Conservation (phyloP, 2,888 invertebrate species). For the Heteromyza rotundicornis region DNA sequence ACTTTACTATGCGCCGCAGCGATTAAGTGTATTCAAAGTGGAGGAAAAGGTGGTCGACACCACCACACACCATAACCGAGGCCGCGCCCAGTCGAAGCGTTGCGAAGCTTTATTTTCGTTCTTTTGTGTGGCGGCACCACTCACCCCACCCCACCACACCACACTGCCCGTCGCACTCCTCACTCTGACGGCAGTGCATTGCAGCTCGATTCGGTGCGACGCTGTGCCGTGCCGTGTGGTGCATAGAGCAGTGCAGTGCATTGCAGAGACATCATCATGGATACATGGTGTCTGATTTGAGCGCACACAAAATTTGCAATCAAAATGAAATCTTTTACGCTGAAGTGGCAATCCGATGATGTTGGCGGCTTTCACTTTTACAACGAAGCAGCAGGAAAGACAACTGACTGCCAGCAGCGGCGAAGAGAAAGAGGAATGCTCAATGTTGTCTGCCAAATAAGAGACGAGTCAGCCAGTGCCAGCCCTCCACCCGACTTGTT, state of each 20-base stretch:
- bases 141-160: not conserved
- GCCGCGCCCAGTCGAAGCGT: constrained; percentile 18
- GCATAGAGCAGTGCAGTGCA: constrained; percentile 5
- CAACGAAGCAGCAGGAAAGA: not conserved
- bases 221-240: not conserved
- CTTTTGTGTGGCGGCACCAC: constrained; percentile 22
- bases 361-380: constrained; percentile 19
- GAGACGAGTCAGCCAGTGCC: no score
- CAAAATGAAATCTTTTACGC: constrained; percentile 10
- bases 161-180: no score
- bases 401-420: not conserved
- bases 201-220: no score
- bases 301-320: constrained; percentile 10
- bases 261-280: not conserved
- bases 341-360: constrained; percentile 14
- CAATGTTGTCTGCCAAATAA: no score
- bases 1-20: constrained; percentile 31
- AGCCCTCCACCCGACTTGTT: no score
- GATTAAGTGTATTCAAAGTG: constrained; percentile 25
- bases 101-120: constrained; percentile 28
- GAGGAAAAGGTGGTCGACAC: constrained; percentile 7
- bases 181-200: no score
- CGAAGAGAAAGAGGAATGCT: no score
- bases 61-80: constrained; percentile 16
- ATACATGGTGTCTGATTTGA: constrained; percentile 1